Conservation (phyloP, 2,888 invertebrate species). For the Pelosia muscerda region DNA sequence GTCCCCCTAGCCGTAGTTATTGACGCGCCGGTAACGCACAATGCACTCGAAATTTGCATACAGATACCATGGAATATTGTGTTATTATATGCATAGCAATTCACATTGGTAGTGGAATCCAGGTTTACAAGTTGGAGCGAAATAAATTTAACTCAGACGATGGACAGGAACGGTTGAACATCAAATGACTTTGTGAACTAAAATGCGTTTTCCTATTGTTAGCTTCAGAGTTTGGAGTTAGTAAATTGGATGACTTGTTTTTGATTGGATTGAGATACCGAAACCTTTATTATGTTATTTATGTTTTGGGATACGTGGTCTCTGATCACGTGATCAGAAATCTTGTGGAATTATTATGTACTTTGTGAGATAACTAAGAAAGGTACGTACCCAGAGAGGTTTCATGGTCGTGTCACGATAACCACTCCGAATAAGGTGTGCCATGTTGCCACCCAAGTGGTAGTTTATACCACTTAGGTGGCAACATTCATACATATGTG, state of each 20-base stretch:
- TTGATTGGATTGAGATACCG: background rate
- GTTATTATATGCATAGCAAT: conserved; percentile 28
- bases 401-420: too few species aligned
- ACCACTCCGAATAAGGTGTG: too few species aligned
- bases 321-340: background rate
- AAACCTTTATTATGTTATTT: background rate
- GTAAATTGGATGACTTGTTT: background rate
- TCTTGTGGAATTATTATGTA: background rate
- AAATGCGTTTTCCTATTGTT: background rate
- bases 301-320: background rate
- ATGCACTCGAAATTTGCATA: conserved; percentile 74
- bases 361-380: background rate
- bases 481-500: too few species aligned
- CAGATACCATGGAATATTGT: conserved; percentile 55
- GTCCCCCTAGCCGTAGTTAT: conserved; percentile 56
- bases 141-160: conserved; percentile 13
- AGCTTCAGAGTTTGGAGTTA: background rate
- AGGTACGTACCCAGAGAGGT: too few species aligned
- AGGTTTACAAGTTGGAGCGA: conserved; percentile 17
- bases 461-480: too few species aligned
- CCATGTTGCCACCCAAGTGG: too few species aligned
- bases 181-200: background rate
- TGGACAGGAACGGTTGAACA: background rate
- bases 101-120: conserved; percentile 12
- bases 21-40: conserved; percentile 64